A percentile compares a stretch with the other conserved stretches of the same genome.
Conservation (phyloP, 2,113 vertebrate species). For the Brachyhypopomus gauderio region DNA sequence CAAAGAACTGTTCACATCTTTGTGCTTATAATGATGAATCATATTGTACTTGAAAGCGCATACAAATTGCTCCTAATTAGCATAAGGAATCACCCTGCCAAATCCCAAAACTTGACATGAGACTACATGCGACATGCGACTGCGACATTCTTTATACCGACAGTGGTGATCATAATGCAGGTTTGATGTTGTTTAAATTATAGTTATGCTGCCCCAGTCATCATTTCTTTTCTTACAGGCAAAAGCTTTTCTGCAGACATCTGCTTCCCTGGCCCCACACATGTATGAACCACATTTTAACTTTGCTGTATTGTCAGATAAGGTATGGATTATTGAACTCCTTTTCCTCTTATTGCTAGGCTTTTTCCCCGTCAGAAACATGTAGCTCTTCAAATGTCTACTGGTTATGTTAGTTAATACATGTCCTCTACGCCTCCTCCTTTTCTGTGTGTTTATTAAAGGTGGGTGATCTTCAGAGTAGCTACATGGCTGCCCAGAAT, state of each 20-base stretch:
- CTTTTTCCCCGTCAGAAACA: not conserved
- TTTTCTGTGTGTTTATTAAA: slow-evolving; percentile 61
- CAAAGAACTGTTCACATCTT: too few species aligned
- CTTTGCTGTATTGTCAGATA: slow-evolving; percentile 87
- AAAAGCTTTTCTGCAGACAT: slow-evolving; percentile 90
- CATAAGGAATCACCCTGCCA: too few species aligned
- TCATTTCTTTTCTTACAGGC: slow-evolving; percentile 72
- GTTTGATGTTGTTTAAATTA: not conserved
- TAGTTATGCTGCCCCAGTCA: not conserved
- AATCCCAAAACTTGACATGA: too few species aligned
- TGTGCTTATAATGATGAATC: too few species aligned
- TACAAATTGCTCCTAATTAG: too few species aligned
- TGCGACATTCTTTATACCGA: not conserved
- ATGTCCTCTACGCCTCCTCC: too few species aligned
- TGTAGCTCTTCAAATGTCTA: not conserved
- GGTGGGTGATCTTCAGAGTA: slow-evolving; percentile 96
- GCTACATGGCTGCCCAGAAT: slow-evolving; percentile 86
- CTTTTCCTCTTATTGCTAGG: not conserved
- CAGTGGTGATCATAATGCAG: not conserved
- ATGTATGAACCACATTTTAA: slow-evolving; percentile 98
- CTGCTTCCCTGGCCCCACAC: slow-evolving; percentile 86
- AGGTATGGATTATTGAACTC: slow-evolving; percentile 74
- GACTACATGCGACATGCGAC: too few species aligned
- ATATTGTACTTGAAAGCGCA: too few species aligned
- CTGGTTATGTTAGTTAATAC: too few species aligned